Percentiles rank a stretch among this genome's conserved stretches.
Conservation (phyloP, 2,888 invertebrate genomes). For the Sceliomorpha sp. region DNA sequence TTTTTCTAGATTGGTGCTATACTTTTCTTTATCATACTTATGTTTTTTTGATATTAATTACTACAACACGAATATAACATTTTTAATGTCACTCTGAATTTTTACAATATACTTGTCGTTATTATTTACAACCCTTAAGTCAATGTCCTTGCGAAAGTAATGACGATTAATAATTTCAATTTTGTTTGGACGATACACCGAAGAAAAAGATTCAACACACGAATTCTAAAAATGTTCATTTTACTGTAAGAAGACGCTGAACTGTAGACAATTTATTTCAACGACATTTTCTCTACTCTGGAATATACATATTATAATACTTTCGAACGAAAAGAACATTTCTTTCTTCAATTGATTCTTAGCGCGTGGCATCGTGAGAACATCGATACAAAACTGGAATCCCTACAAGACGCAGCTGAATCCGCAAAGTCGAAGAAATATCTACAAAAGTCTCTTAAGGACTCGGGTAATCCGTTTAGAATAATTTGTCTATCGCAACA, state of each 20-base stretch:
- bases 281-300: too few species aligned
- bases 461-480: constrained; percentile 55
- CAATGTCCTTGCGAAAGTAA: constrained; percentile 51
- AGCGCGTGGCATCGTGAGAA: constrained; percentile 29
- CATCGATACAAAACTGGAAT: constrained; percentile 54
- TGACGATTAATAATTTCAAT: constrained; percentile 31
- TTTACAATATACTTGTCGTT: constrained; percentile 4
- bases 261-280: too few species aligned
- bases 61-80: constrained; percentile 31
- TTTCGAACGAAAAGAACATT: too few species aligned
- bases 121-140: constrained; percentile 38
- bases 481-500: constrained; percentile 42
- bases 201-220: constrained; percentile 1
- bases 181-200: constrained; percentile 16
- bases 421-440: constrained; percentile 58
- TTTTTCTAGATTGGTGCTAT: too few species aligned
- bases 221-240: constrained; percentile 17
- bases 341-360: constrained; percentile 1
- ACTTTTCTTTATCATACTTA: constrained; percentile 17
- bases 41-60: constrained; percentile 22
- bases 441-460: constrained; percentile 60
- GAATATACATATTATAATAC: too few species aligned
- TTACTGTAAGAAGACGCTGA: too few species aligned
- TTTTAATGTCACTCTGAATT: constrained; percentile 23
- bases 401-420: constrained; percentile 39